Evolutionary conservation across 2,797 vertebrate species (phyloP), one percentile per base, ranked within the genome.

Genomic region (Pseudochirops cupreus): DNA sequence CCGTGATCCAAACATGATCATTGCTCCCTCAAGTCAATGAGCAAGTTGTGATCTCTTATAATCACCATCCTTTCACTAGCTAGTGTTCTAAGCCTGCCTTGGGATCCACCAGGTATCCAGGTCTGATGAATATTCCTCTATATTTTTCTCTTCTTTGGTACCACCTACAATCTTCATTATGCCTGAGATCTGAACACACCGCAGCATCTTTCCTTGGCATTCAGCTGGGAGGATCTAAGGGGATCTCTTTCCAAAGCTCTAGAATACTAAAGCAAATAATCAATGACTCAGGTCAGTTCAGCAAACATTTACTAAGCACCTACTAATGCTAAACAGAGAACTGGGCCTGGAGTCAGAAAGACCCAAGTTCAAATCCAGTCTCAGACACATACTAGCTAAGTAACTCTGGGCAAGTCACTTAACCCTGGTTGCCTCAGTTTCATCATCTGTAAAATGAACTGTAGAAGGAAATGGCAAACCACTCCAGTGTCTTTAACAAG

Each of bases 11-110:
- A 94, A 97, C 14, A 52, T 14, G 91, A 12, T 92, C 91, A 57
- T 58, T 97, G 92, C n/a, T 96, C 94, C 74, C 82, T 91, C 26
- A 92, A 54, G 87, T 96, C 67, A 94, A 57, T 33, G 5, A 92
- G 58, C n/a, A 92, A 91, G 56, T 94, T 96, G 93, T 96, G n/a
- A 33, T 54, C 1, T 54, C 90, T 28, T 46, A 82, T 16, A 39
- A 90, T 52, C 12, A 91, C 21, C 28, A 14, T 53, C 28, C 52
- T 91, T 54, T 91, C 5, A 11, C 18, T 33, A 90, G 28, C 52
- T 21, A 29, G 5, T 4, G 14, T 55, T 91, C 26, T 3, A 39
- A 82, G 18, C 74, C 9, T 46, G 3, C 46, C 21, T 82, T 2
- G 46, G n/a, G 21, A 46, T 82, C 74, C 29, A 26, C 2, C 74